Conservation (phyloP, 2,888 invertebrate species). For the Saturnia pavonia region DNA sequence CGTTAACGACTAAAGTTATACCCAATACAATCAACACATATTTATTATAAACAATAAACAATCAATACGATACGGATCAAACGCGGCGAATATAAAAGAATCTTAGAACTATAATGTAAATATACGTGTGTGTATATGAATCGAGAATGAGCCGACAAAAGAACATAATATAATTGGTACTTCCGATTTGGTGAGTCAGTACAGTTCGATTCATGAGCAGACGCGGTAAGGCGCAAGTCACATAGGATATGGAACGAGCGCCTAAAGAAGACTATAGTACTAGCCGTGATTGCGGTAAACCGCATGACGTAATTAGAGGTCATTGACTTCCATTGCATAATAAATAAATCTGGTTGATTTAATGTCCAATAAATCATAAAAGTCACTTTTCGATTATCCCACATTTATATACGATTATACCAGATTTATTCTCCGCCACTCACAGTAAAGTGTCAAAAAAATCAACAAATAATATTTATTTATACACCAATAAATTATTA, state of each 20-base stretch:
- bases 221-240: constrained; percentile 18
- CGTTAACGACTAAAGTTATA: constrained; percentile 15
- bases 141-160: constrained; percentile 53
- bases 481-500: too few species aligned
- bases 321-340: background rate
- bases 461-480: too few species aligned
- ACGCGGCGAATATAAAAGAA: constrained; percentile 42
- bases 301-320: background rate
- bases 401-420: too few species aligned
- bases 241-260: too few species aligned
- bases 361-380: background rate
- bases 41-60: constrained; percentile 46
- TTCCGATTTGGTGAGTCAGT: constrained; percentile 57
- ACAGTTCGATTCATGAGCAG: constrained; percentile 13
- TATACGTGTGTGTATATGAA: constrained; percentile 31
- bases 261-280: too few species aligned
- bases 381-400: background rate
- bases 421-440: too few species aligned
- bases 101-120: constrained; percentile 24
- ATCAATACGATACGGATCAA: constrained; percentile 48
- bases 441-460: too few species aligned
- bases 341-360: background rate
- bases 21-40: constrained; percentile 18
- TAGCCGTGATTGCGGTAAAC: background rate
- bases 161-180: constrained; percentile 52